A percentile compares a stretch with the other conserved stretches of the same genome.
These are phyloP conservation scores for Tachysurus vachellii DNA, from an alignment of 2,113 vertebrate genomes.

Conservation along the genomic window DNA sequence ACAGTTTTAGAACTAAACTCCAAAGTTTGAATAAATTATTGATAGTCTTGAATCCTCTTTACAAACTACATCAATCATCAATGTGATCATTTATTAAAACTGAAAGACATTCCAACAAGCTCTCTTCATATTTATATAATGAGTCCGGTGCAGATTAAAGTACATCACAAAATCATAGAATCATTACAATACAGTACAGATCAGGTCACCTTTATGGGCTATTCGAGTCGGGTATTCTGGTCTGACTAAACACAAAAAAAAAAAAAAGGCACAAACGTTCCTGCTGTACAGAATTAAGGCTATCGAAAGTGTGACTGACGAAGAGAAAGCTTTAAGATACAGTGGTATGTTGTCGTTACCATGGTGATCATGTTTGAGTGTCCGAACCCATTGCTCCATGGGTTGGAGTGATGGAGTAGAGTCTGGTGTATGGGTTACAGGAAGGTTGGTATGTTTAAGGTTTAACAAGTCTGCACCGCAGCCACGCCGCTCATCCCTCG, in stretches of 20 bases:
- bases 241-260: neutral
- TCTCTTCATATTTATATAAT: constrained; percentile 15
- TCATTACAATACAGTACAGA: constrained; percentile 40
- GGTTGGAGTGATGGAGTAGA: constrained; percentile 1
- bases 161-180: neutral
- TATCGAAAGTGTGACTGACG: constrained; percentile 37
- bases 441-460: neutral
- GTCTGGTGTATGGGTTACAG: neutral
- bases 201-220: constrained; percentile 53
- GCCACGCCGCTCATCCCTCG: constrained; percentile 49
- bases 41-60: no score
- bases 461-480: constrained; percentile 45
- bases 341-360: constrained; percentile 33
- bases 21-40: no score
- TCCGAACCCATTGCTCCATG: constrained; percentile 37
- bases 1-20: no score
- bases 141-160: constrained; percentile 24
- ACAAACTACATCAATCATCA: neutral
- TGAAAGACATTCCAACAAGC: constrained; percentile 25
- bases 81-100: neutral
- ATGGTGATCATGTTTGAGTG: neutral
- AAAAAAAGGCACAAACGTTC: constrained; percentile 55
- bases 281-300: constrained; percentile 46
- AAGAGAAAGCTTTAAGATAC: constrained; percentile 37
- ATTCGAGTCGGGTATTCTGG: constrained; percentile 1